phyloP scores from a whole-genome alignment of 2,797 vertebrate species.

The Thripadectes ignobilis region DNA sequence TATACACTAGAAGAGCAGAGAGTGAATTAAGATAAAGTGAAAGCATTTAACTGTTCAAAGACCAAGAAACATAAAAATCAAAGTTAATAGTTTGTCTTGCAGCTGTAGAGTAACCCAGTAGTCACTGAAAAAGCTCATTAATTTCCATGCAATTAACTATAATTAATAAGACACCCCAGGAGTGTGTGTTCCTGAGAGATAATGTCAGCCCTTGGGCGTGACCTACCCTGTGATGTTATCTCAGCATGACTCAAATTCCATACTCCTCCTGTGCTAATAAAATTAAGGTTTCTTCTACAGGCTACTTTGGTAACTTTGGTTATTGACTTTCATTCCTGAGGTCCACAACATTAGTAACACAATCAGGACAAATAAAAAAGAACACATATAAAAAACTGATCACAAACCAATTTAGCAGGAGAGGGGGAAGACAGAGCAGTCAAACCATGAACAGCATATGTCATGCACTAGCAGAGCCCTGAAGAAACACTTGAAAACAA shows the following conservation, averaged over 20 bases:
- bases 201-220: slow-evolving; percentile 63
- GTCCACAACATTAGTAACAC: not conserved
- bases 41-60: slow-evolving; percentile 35
- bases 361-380: not conserved
- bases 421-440: not conserved
- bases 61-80: slow-evolving; percentile 34
- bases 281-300: slow-evolving; percentile 9
- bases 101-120: slow-evolving; percentile 57
- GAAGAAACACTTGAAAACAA: slow-evolving; percentile 20
- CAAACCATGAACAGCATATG: not conserved
- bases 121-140: slow-evolving; percentile 71
- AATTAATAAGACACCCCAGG: slow-evolving; percentile 72
- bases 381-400: not conserved
- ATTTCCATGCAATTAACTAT: slow-evolving; percentile 76
- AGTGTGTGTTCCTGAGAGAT: slow-evolving; percentile 68
- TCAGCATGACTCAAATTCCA: slow-evolving; percentile 3
- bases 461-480: not conserved
- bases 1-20: not conserved
- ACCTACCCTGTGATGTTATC: slow-evolving; percentile 59
- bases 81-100: slow-evolving; percentile 46
- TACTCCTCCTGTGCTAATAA: slow-evolving; percentile 19
- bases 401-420: not conserved
- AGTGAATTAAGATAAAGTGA: slow-evolving; percentile 37
- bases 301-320: slow-evolving; percentile 41
- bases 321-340: not conserved